Evolutionary conservation across 2,888 invertebrate genomes (phyloP), one percentile per base, ranked within the genome.

Genomic region (Anaspis maculata): DNA sequence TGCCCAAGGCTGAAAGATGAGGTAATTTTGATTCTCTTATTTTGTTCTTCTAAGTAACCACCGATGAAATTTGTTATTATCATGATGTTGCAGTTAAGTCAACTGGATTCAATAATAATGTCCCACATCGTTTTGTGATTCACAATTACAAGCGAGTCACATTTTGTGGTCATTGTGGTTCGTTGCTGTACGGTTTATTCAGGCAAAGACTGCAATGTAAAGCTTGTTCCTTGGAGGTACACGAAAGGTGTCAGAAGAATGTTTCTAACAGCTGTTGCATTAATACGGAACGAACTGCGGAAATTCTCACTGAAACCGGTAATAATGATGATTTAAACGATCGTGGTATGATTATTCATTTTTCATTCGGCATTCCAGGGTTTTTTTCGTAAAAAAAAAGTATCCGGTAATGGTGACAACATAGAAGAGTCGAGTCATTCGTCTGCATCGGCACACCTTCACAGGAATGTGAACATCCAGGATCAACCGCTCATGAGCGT

Each of bases 151-250:
- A 92, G 72, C 76, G 92, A 50, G 95, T 96, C 69, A 97, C 97
- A 15, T 98, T 98, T 73, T 98, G 98, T 74, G 97, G 98, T 73
- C 98, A 98, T 69, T 98, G 98, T 70, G 97, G 97, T 50, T 95
- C 95, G 41, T 75, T 97, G 63, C 78, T 97, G 42, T 97, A 96
- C 67, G 97, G 97, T 14, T 79, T 97, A 56, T 83, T 92, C 63
- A 86, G 83, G 67, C 97, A 97, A 71, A 97, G 97, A 32, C 74
- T 96, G 52, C 95, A 96, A 68, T 96, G 96, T 66, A 87, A 90
- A 43, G 94, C 84, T 47, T 98, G 98, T 66, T 86, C 82, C 49
- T 82, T 97, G 77, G 97, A 97, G 71, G 94, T 97, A 41, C 97
- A 98, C 73, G 97, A 97, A 68, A 79, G 97, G 36, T 98, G 98